Percentiles rank a stretch among this genome's conserved stretches.
Conservation (phyloP, 2,888 invertebrate species). For the Thymelicus sylvestris region DNA sequence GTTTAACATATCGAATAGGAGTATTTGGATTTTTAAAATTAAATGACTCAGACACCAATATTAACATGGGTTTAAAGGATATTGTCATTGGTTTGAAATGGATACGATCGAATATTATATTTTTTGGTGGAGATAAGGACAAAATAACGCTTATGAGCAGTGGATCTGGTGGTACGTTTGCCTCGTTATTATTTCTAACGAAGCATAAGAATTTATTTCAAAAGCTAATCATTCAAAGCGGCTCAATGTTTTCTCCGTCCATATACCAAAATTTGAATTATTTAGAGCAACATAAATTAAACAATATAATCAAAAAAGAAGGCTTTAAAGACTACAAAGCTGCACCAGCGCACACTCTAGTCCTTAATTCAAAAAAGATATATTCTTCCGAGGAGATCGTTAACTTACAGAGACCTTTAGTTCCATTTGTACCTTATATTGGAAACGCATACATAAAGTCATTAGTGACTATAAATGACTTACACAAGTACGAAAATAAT, state of each 20-base stretch:
- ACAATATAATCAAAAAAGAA: slow-evolving; percentile 53
- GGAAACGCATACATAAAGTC: slow-evolving; percentile 58
- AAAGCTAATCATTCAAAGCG: slow-evolving; percentile 76
- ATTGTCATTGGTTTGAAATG: slow-evolving; percentile 74
- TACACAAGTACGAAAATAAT: slow-evolving; percentile 48
- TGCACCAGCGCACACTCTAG: slow-evolving; percentile 59
- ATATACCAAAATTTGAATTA: slow-evolving; percentile 60
- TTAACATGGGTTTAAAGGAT: slow-evolving; percentile 79
- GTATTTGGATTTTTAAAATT: slow-evolving; percentile 73
- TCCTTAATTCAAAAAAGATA: slow-evolving; percentile 61
- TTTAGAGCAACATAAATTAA: slow-evolving; percentile 59
- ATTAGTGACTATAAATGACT: slow-evolving; percentile 51
- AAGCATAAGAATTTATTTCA: slow-evolving; percentile 66
- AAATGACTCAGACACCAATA: slow-evolving; percentile 61
- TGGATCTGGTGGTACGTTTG: slow-evolving; percentile 69
- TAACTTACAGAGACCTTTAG: slow-evolving; percentile 66
- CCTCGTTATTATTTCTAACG: slow-evolving; percentile 66
- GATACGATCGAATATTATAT: slow-evolving; percentile 65
- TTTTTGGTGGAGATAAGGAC: slow-evolving; percentile 69
- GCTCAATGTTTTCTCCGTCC: slow-evolving; percentile 68
- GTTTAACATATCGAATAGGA: slow-evolving; percentile 70
- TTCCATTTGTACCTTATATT: slow-evolving; percentile 70
- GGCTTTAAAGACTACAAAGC: slow-evolving; percentile 49
- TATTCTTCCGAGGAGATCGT: slow-evolving; percentile 63
- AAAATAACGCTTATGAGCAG: slow-evolving; percentile 71